Evolutionary conservation across 2,113 vertebrate species (phyloP).

Genomic region (Corythornis cristatus): DNA sequence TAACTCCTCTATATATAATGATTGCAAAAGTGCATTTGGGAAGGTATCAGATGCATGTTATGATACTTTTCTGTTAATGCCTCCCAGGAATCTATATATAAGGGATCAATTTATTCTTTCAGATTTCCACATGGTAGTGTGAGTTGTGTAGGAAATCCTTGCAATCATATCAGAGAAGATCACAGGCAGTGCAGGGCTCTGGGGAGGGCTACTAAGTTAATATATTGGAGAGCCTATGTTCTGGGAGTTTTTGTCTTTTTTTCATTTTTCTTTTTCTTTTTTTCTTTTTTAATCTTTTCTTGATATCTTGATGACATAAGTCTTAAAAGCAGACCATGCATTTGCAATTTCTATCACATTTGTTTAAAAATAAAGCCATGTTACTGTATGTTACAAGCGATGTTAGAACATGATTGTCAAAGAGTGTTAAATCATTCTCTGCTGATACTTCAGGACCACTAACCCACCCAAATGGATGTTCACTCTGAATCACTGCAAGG

Average conservation of each 20-base stretch:
- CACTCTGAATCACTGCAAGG: background rate
- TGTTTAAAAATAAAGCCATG: background rate
- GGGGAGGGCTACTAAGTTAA: background rate
- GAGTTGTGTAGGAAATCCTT: background rate
- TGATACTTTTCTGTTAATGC: constrained; percentile 16
- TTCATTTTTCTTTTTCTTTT: background rate
- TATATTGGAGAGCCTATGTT: background rate
- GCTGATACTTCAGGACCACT: background rate
- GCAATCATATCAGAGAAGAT: background rate
- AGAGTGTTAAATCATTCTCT: background rate
- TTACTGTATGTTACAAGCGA: background rate
- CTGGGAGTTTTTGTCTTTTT: background rate
- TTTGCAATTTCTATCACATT: background rate
- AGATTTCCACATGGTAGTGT: background rate
- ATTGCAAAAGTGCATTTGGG: background rate
- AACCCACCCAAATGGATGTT: background rate
- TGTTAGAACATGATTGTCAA: background rate
- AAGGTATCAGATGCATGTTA: background rate
- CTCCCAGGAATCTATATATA: background rate
- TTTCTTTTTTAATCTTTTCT: background rate
- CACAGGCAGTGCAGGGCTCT: background rate
- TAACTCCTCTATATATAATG: background rate
- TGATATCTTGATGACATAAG: background rate
- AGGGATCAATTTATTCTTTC: background rate
- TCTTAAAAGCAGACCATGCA: background rate